Conservation (phyloP, 2,797 vertebrate genomes). For the Peromyscus attwateri region DNA sequence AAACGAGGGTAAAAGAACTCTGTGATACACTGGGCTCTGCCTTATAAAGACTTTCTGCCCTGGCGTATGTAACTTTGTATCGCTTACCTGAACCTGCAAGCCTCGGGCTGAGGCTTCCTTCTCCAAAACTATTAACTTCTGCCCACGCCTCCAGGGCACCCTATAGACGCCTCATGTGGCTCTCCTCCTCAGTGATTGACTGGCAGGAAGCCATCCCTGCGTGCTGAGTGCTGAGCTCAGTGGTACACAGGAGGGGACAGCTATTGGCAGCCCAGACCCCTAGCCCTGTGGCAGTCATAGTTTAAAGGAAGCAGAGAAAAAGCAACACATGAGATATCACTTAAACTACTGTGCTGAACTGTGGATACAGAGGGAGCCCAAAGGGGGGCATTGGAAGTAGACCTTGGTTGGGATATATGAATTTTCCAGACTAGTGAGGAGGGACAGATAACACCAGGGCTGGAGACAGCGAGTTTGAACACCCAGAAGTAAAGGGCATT, state of each 20-base stretch:
- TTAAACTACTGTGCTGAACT: neutral
- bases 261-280: neutral
- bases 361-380: neutral
- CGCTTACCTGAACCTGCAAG: neutral
- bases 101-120: neutral
- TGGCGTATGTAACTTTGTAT: neutral
- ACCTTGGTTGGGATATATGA: neutral
- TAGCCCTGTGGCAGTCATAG: accelerated
- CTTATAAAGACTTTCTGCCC: neutral
- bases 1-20: neutral
- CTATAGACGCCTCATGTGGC: accelerated
- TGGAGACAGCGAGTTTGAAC: neutral
- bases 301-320: neutral
- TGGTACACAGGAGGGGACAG: neutral
- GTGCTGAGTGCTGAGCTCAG: neutral
- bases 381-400: no score
- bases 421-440: neutral
- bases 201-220: accelerated
- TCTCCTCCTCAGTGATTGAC: neutral
- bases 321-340: neutral
- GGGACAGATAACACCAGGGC: neutral
- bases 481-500: neutral
- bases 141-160: accelerated
- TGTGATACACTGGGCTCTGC: neutral
- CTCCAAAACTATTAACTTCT: neutral